These are phyloP conservation scores for Montipora sp. DNA, from an alignment of 64 coral and sea anemone species.

Conservation along the genomic window DNA sequence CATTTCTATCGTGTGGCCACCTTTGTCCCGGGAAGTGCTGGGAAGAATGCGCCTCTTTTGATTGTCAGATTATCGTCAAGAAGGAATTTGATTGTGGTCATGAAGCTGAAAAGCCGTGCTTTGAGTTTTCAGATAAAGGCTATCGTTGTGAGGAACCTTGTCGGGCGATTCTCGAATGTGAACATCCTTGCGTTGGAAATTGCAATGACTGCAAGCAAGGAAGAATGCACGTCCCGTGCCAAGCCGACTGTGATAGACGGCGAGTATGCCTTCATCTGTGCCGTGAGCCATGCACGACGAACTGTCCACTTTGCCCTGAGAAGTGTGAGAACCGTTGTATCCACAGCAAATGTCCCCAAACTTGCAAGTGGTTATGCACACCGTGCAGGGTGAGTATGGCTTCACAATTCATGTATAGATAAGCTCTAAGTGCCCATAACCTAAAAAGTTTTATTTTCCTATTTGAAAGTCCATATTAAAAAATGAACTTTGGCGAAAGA, in stretches of 20 bases:
- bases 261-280: slow-evolving; percentile 65
- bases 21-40: slow-evolving; percentile 52
- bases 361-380: slow-evolving; percentile 42
- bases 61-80: slow-evolving; percentile 27
- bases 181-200: slow-evolving; percentile 42
- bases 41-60: slow-evolving; percentile 10
- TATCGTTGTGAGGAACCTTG: slow-evolving; percentile 53
- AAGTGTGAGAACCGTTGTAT: slow-evolving; percentile 64
- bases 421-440: too few species aligned
- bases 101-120: slow-evolving; percentile 45
- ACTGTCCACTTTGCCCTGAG: slow-evolving; percentile 63
- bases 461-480: too few species aligned
- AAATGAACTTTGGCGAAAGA: too few species aligned
- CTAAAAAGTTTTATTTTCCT: too few species aligned
- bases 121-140: slow-evolving; percentile 14
- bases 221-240: slow-evolving; percentile 58
- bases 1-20: slow-evolving; percentile 44
- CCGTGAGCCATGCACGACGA: slow-evolving; percentile 72
- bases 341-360: slow-evolving; percentile 56
- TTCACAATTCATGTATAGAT: too few species aligned
- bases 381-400: slow-evolving; percentile 40
- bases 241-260: slow-evolving; percentile 43
- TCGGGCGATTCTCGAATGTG: slow-evolving; percentile 47
- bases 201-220: slow-evolving; percentile 67
- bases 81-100: slow-evolving; percentile 63